These are phyloP conservation scores for Chaetoderma sp. DNA, from an alignment of 2,888 invertebrate species.

Conservation along the genomic window DNA sequence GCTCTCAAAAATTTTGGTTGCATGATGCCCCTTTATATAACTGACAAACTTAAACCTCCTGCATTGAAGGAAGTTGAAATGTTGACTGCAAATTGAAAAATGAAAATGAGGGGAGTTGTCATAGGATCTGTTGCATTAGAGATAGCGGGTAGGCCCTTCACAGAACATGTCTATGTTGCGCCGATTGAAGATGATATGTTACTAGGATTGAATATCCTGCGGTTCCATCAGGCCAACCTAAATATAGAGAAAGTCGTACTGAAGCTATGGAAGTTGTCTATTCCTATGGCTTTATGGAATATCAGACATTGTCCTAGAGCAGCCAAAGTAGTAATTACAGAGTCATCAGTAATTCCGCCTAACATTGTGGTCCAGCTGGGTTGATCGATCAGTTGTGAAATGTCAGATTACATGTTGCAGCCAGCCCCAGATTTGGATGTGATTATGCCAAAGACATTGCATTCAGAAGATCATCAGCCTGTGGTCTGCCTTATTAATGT, in stretches of 20 bases:
- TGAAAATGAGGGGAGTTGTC: conserved; percentile 7
- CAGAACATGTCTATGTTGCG: conserved; percentile 28
- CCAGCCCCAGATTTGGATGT: conserved; percentile 10
- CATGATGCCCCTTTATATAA: no score
- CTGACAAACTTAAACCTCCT: conserved; percentile 12
- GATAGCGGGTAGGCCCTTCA: conserved; percentile 3
- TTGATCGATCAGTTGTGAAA: neutral
- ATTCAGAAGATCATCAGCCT: conserved; percentile 5
- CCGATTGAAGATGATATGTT: conserved; percentile 35
- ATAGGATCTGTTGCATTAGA: conserved; percentile 8
- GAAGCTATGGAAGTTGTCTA: neutral
- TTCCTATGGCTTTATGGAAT: conserved; percentile 4
- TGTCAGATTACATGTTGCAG: conserved; percentile 23
- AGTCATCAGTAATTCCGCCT: conserved; percentile 18
- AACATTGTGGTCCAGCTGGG: conserved; percentile 19
- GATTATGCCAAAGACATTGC: conserved; percentile 18
- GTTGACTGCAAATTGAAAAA: conserved; percentile 31
- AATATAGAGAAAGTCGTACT: conserved; percentile 9
- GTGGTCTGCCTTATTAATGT: conserved; percentile 17
- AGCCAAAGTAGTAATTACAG: conserved; percentile 7
- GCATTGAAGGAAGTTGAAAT: conserved; percentile 21
- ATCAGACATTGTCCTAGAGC: conserved; percentile 4
- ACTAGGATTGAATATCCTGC: conserved; percentile 27
- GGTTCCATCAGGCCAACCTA: neutral
- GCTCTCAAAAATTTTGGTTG: no score